Evolutionary conservation across 2,113 vertebrate species (phyloP), one percentile per base, ranked within the genome.

Genomic region (Pseudolaguvia tuberculata): DNA sequence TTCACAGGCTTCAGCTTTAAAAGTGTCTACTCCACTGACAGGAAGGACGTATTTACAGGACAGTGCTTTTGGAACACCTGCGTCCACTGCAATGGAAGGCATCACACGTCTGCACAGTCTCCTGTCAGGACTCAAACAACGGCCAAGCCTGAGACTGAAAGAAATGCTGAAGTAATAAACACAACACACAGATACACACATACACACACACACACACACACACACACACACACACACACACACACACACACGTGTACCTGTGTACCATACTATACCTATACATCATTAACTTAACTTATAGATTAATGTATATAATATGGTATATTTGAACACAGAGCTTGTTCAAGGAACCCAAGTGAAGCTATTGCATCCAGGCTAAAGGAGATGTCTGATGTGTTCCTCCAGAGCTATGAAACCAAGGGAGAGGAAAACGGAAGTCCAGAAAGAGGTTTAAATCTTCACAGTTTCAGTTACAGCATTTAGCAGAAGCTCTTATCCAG

Each of bases 261-360:
- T n/a, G n/a, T n/a, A n/a, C n/a, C n/a, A n/a, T n/a, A n/a, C n/a
- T n/a, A n/a, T n/a, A n/a, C n/a, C n/a, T n/a, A n/a, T n/a, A n/a
- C n/a, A n/a, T n/a, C n/a, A n/a, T n/a, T n/a, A n/a, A n/a, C n/a
- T n/a, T n/a, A n/a, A n/a, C n/a, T n/a, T n/a, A n/a, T n/a, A n/a
- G n/a, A n/a, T n/a, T n/a, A n/a, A n/a, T n/a, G n/a, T n/a, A n/a
- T n/a, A n/a, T n/a, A n/a, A n/a, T n/a, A n/a, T n/a, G 6, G 6
- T 53, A 48, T 25, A 59, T 13, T 75, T 23, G 50, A 20, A 62
- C n/a, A 15, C 81, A 98, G 96, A 78, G 70, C 87, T 0, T 98
- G 95, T 86, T 88, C 92, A 80, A 93, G 94, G 86, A 92, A 98
- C 87, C 96, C 95, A 73, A 92, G 91, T 71, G 87, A 93, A 53